Conservation (phyloP, 2,797 vertebrate species). For the Dicrostonyx torquatus region DNA sequence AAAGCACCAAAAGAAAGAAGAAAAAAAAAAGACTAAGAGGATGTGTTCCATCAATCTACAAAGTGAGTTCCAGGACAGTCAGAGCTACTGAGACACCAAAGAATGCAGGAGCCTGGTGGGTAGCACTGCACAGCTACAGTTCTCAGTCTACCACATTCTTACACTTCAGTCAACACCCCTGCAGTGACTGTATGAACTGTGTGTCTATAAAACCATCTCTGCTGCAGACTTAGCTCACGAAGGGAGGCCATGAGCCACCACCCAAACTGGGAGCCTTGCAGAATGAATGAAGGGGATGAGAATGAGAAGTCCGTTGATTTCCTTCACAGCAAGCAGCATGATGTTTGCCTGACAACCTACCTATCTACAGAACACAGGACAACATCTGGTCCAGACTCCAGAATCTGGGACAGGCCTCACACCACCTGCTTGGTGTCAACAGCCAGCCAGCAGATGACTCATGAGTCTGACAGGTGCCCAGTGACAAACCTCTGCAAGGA, state of each 20-base stretch:
- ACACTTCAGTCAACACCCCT: not conserved
- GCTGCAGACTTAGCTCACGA: not conserved
- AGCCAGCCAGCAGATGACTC: not conserved
- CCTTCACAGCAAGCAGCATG: not conserved
- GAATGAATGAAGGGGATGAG: not conserved
- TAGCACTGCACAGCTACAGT: not conserved
- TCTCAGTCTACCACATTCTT: not conserved
- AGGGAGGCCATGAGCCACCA: not conserved
- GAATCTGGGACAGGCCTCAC: not conserved
- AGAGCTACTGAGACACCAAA: not conserved
- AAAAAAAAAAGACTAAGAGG: no score
- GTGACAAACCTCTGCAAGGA: not conserved
- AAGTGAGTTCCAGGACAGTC: no score
- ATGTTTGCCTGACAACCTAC: not conserved
- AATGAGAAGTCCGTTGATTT: not conserved
- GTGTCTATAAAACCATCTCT: not conserved
- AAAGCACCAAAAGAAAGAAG: accelerated
- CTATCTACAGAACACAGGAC: not conserved
- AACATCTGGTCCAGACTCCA: not conserved
- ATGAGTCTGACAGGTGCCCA: not conserved
- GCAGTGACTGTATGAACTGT: not conserved
- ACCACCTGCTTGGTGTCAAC: not conserved
- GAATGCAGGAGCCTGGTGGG: not conserved
- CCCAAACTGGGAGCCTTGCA: not conserved
- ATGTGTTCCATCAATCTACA: no score